A percentile compares a stretch with the other conserved stretches of the same genome.
These are phyloP conservation scores for Halcyon senegalensis DNA, from an alignment of 2,113 vertebrate species.

Conservation along the genomic window DNA sequence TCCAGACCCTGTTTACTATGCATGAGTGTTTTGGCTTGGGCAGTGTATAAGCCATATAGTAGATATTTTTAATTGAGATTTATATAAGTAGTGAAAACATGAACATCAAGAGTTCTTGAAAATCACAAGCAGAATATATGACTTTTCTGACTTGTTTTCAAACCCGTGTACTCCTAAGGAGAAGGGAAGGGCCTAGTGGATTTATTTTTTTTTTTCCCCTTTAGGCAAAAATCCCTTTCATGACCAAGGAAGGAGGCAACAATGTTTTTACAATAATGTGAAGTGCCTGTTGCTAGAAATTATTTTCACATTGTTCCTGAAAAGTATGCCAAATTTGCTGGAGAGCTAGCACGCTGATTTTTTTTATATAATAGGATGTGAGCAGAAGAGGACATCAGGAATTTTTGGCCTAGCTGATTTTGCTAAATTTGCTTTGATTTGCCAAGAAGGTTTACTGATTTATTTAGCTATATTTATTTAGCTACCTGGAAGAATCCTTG, in stretches of 20 bases:
- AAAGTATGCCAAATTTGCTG: constrained; percentile 43
- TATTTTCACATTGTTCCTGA: constrained; percentile 53
- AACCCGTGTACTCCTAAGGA: not conserved
- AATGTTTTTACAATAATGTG: not conserved
- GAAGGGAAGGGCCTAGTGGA: not conserved
- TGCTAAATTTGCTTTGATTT: not conserved
- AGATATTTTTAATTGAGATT: not conserved
- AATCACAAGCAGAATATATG: not conserved
- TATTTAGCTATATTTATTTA: not conserved
- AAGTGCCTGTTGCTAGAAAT: constrained; percentile 38
- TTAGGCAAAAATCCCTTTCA: constrained; percentile 5
- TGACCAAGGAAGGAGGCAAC: not conserved
- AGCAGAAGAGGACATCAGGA: not conserved
- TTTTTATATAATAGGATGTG: not conserved
- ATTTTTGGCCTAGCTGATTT: not conserved
- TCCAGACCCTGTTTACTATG: not conserved
- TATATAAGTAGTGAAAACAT: not conserved
- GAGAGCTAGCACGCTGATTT: not conserved
- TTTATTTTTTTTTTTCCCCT: not conserved
- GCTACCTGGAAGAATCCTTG: not conserved
- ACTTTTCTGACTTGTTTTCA: not conserved
- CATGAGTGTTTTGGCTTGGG: not conserved
- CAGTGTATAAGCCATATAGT: not conserved
- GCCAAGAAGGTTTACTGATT: not conserved
- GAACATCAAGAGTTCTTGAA: not conserved